Conservation (phyloP, 1,140 invertebrate species). For the Drosophila chauvacae region DNA sequence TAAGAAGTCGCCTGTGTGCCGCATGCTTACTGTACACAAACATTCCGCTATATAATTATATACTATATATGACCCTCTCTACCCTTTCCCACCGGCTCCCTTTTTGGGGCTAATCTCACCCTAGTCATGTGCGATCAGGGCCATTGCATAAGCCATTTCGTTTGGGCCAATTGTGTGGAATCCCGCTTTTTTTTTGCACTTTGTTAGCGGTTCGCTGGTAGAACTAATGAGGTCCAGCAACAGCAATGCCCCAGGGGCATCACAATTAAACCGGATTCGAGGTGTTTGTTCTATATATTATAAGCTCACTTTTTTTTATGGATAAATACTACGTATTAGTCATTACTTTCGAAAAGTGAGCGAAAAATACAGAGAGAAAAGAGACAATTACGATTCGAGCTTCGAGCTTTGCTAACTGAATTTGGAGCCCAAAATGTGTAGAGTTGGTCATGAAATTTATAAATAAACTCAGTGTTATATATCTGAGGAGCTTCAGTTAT, state of each 20-base stretch:
- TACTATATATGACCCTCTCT: neutral
- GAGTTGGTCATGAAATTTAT: neutral
- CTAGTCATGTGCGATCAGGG: constrained; percentile 30
- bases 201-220: constrained; percentile 50
- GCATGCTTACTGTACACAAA: neutral
- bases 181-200: constrained; percentile 28
- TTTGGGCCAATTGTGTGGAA: constrained; percentile 20
- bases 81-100: constrained; percentile 3
- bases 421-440: neutral
- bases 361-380: constrained; percentile 6
- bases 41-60: constrained; percentile 1
- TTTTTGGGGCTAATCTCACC: constrained; percentile 16
- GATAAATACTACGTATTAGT: constrained; percentile 23
- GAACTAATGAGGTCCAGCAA: constrained; percentile 46
- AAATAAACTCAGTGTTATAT: neutral
- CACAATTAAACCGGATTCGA: constrained; percentile 43
- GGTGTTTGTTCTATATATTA: constrained; percentile 37
- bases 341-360: constrained; percentile 28
- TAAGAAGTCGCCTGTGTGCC: constrained; percentile 21
- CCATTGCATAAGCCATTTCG: constrained; percentile 37
- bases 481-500: neutral
- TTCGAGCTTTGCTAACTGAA: constrained; percentile 4
- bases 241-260: constrained; percentile 37
- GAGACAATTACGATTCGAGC: constrained; percentile 5
- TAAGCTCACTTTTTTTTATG: constrained; percentile 32